Conservation (phyloP, 2,113 vertebrate genomes). For the Odocoileus virginianus region DNA sequence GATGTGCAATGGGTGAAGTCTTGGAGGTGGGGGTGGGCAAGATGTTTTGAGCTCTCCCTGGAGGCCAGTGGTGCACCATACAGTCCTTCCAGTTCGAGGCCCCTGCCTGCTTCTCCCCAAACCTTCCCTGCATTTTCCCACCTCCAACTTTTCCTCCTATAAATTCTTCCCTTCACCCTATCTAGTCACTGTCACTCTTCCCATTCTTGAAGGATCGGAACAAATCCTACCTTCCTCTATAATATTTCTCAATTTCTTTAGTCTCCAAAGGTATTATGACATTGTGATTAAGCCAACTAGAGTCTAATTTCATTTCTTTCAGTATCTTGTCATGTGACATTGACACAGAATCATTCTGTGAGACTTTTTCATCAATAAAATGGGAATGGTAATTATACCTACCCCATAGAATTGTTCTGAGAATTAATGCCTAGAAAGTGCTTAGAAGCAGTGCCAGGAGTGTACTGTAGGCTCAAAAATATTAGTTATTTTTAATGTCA, state of each 20-base stretch:
- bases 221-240: background rate
- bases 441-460: background rate
- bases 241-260: background rate
- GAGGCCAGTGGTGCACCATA: background rate
- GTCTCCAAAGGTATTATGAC: background rate
- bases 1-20: background rate
- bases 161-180: background rate
- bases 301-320: background rate
- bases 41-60: background rate
- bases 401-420: background rate
- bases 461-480: background rate
- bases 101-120: background rate
- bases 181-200: background rate
- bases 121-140: background rate
- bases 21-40: rapidly evolving
- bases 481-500: background rate
- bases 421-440: background rate
- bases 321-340: background rate
- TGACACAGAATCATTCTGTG: background rate
- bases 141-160: background rate
- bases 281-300: background rate
- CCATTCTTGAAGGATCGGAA: background rate
- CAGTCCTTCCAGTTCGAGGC: background rate
- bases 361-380: background rate
- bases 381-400: background rate